Evolutionary conservation across 2,888 invertebrate species (phyloP), one percentile per base, ranked within the genome.

Genomic region (Aquatica leii): DNA sequence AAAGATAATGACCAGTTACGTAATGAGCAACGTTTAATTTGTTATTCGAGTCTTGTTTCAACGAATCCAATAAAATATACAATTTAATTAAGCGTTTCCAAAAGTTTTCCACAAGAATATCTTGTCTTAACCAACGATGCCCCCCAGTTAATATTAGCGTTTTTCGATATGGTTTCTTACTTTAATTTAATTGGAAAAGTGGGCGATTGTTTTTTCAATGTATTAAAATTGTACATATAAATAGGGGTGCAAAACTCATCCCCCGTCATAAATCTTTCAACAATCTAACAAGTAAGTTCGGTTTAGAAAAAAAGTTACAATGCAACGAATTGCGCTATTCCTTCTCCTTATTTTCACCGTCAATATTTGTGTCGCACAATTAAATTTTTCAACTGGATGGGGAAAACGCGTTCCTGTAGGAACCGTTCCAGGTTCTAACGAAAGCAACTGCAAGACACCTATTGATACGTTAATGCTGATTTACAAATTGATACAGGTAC

Each of bases 401-500:
- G 81, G 81, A 15, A 81, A 81, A 69, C 71, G 80, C 24, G 68
- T 74, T 12, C 58, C 69, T 21, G 62, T 55, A 58, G 56, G 63
- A 12, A 58, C 74, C 9, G 63, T 68, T 35, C 50, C 71, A 1
- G 71, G 67, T 14, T 71, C 70, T 48, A 76, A 75, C 48, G 73
- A 77, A 35, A 75, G 75, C 58, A 82, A 81, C 14, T 87, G 87
- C 74, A 84, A 84, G 69, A 81, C 84, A 8, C 81, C 83, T 14
- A 83, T 86, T 67, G 86, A 86, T 64, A 81, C 84, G 18, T 77
- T 87, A 21, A 83, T 84, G 78, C 80, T 85, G 46, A 83, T 87
- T 68, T 86, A 87, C 71, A 87, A 86, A 80, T 80, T 87, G 17
- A 85, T 87, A 61, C 85, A 87, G 84, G 87, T 87, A 74, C 72